A percentile compares a stretch with the other conserved stretches of the same genome.
These are phyloP conservation scores for Drosophila anceps DNA, from an alignment of 2,888 invertebrate species.

Conservation along the genomic window DNA sequence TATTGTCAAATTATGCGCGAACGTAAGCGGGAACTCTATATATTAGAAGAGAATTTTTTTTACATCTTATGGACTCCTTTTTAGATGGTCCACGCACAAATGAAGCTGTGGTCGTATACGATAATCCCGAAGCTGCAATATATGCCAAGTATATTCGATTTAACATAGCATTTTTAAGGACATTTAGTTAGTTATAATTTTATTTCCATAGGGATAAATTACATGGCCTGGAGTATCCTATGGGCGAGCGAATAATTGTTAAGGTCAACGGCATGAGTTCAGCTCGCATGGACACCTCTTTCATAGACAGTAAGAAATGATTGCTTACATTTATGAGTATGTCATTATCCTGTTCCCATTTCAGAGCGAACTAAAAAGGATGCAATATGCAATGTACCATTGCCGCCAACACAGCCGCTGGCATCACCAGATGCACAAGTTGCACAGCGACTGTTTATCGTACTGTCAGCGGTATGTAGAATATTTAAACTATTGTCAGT, in stretches of 20 bases:
- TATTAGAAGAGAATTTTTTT: neutral
- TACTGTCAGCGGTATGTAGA: constrained; percentile 84
- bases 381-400: constrained; percentile 88
- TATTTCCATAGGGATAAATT: constrained; percentile 91
- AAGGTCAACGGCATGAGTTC: constrained; percentile 84
- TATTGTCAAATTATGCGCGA: constrained; percentile 87
- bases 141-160: constrained; percentile 84
- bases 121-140: constrained; percentile 89
- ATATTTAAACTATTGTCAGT: neutral
- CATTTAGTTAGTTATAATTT: neutral
- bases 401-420: constrained; percentile 89
- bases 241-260: constrained; percentile 91
- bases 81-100: constrained; percentile 84
- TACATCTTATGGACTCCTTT: neutral
- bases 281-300: constrained; percentile 81
- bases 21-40: constrained; percentile 67
- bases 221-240: constrained; percentile 96
- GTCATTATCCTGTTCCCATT: constrained; percentile 1
- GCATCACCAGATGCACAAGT: constrained; percentile 89
- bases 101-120: constrained; percentile 90
- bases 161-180: too few relatives aligned
- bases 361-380: constrained; percentile 83
- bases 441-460: constrained; percentile 89
- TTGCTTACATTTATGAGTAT: neutral
- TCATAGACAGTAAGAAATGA: constrained; percentile 79